Percentiles rank a stretch among this genome's conserved stretches.
Evolutionary conservation across 2,113 vertebrate species (phyloP).

Genomic region (Dipodomys spectabilis): DNA sequence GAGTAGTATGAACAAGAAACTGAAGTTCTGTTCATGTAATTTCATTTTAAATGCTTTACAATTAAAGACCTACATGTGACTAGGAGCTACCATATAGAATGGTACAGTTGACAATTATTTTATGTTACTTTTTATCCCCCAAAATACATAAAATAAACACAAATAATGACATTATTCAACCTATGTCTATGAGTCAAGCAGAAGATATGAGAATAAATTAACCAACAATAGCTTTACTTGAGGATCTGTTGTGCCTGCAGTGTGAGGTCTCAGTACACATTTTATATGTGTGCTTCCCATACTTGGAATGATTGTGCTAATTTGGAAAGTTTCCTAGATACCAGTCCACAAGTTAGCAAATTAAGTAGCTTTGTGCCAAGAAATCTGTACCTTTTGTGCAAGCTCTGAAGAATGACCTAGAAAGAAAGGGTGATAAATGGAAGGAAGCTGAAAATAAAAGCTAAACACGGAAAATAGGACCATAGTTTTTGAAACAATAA

Average conservation of each 20-base stretch:
- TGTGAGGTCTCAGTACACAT: background rate
- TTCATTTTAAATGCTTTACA: constrained; percentile 23
- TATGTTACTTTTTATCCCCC: background rate
- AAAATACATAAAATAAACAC: constrained; percentile 20
- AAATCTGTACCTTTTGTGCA: constrained; percentile 17
- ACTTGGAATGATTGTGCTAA: background rate
- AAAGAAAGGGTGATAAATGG: constrained; percentile 15
- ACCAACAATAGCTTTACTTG: background rate
- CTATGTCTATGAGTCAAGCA: background rate
- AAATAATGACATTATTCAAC: constrained; percentile 15
- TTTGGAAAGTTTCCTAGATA: constrained; percentile 48
- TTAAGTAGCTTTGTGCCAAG: constrained; percentile 17
- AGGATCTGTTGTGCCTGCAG: background rate
- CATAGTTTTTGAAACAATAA: background rate
- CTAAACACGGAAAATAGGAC: background rate
- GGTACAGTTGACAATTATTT: background rate
- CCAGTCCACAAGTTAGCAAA: constrained; percentile 5
- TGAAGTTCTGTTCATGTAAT: constrained; percentile 30
- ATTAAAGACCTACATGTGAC: background rate
- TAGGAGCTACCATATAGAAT: background rate
- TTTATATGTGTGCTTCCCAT: background rate
- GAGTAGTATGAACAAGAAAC: background rate
- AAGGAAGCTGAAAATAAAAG: constrained; percentile 30
- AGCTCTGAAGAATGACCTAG: background rate
- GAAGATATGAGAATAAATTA: constrained; percentile 10